These are phyloP conservation scores for Athalia cordata DNA, from an alignment of 2,888 invertebrate species.

Conservation along the genomic window DNA sequence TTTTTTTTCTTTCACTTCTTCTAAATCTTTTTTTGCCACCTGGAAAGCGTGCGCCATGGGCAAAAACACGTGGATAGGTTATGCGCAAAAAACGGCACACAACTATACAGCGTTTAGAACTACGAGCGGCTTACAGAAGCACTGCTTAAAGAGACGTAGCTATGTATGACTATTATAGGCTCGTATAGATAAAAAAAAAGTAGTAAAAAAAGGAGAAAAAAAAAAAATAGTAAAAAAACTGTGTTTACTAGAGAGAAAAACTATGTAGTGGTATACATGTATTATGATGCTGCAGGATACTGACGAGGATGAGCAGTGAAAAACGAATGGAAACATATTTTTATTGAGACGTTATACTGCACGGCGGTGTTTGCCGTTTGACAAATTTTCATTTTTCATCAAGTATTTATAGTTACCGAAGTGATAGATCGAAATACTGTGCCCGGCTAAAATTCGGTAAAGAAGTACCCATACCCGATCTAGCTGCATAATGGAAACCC, in stretches of 20 bases:
- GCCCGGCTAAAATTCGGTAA: conserved; percentile 27
- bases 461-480: conserved; percentile 26
- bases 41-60: conserved; percentile 39
- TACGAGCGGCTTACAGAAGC: background rate
- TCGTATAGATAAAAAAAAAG: background rate
- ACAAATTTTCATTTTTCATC: conserved; percentile 65
- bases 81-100: conserved; percentile 37
- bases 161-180: background rate
- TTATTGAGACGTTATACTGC: conserved; percentile 65
- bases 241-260: background rate
- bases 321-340: conserved; percentile 46
- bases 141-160: background rate
- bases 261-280: background rate
- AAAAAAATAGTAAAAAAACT: conserved; percentile 3
- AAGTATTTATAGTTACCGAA: conserved; percentile 9
- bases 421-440: conserved; percentile 30
- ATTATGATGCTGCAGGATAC: background rate
- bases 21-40: conserved; percentile 12
- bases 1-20: conserved; percentile 18
- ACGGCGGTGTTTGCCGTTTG: conserved; percentile 60
- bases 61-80: conserved; percentile 23
- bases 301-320: background rate
- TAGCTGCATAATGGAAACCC: conserved; percentile 11
- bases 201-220: background rate
- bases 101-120: conserved; percentile 6